Percentiles rank a stretch among this genome's conserved stretches.
Conservation (phyloP, 1,140 invertebrate species). For the Sipha flava region DNA sequence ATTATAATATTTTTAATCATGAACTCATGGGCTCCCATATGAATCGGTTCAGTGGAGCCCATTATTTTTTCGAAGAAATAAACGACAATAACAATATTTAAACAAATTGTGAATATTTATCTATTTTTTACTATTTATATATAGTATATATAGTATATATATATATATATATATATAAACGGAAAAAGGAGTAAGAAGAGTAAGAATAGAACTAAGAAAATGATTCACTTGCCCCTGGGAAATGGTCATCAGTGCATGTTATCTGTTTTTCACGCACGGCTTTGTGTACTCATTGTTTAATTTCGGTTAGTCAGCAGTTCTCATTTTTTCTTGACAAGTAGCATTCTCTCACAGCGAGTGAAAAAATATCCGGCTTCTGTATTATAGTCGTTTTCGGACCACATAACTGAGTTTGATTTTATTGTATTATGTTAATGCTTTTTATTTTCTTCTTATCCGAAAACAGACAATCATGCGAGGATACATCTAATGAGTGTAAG, state of each 20-base stretch:
- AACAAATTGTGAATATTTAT: too few relatives aligned
- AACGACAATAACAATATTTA: too few relatives aligned
- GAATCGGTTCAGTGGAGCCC: too few relatives aligned
- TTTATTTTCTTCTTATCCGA: not conserved
- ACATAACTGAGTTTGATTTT: not conserved
- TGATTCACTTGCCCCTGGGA: not conserved
- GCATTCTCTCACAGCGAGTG: not conserved
- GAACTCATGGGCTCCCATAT: too few relatives aligned
- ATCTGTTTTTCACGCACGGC: not conserved
- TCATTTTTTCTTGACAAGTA: not conserved
- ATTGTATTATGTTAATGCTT: not conserved
- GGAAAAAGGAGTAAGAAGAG: too few relatives aligned
- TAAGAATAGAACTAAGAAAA: not conserved
- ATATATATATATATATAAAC: too few relatives aligned
- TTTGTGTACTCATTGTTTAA: constrained; percentile 2
- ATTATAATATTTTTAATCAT: too few relatives aligned
- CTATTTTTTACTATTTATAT: too few relatives aligned
- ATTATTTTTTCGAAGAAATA: too few relatives aligned
- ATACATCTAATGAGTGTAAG: not conserved
- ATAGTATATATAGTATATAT: too few relatives aligned
- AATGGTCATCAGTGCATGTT: not conserved
- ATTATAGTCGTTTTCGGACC: not conserved
- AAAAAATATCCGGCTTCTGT: not conserved
- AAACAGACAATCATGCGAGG: not conserved
- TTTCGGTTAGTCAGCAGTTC: constrained; percentile 23